Evolutionary conservation across 2,113 vertebrate species (phyloP).

Genomic region (Ictalurus furcatus): DNA sequence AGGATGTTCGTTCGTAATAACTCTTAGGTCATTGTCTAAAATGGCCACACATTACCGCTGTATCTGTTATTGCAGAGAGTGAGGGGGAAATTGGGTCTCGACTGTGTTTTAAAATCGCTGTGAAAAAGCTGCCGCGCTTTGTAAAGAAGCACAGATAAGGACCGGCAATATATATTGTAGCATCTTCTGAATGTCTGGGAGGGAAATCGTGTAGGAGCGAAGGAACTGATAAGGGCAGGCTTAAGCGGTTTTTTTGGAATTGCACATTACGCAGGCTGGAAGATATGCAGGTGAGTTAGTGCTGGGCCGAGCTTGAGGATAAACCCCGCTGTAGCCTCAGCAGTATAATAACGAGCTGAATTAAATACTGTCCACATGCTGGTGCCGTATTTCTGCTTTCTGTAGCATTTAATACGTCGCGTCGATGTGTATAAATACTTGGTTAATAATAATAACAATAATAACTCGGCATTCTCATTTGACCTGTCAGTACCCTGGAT

Average conservation of each 20-base stretch:
- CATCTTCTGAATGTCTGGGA: slow-evolving; percentile 24
- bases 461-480: not conserved
- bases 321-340: not conserved
- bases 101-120: not conserved
- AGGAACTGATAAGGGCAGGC: slow-evolving; percentile 37
- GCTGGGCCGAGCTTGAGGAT: not conserved
- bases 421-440: not conserved
- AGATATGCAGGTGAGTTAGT: slow-evolving; percentile 38
- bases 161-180: slow-evolving; percentile 38
- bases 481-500: not conserved
- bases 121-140: not conserved
- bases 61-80: slow-evolving; percentile 5
- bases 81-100: slow-evolving; percentile 32
- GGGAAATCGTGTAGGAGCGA: slow-evolving; percentile 19
- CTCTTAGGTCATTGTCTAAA: slow-evolving; percentile 2
- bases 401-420: not conserved
- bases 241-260: slow-evolving; percentile 35
- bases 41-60: not conserved
- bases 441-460: not conserved
- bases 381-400: not conserved
- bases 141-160: slow-evolving; percentile 44
- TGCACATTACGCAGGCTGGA: slow-evolving; percentile 13
- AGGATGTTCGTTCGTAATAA: not conserved
- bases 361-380: not conserved
- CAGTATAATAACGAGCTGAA: not conserved